A percentile compares a stretch with the other conserved stretches of the same genome.
Conservation (phyloP, 1,140 invertebrate genomes). For the Periplaneta americana region DNA sequence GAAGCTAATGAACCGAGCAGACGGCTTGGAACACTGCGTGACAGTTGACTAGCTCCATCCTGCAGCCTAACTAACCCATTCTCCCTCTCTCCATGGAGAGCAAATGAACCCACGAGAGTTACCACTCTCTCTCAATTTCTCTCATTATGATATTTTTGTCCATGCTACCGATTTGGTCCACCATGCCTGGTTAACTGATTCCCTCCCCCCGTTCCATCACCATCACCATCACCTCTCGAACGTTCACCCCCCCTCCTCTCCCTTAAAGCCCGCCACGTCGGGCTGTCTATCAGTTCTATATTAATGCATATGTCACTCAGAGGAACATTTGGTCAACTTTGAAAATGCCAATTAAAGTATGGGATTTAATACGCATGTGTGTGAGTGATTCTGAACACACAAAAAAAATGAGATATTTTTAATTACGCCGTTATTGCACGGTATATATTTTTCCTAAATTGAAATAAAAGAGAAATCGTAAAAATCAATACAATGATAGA, state of each 20-base stretch:
- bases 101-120: background rate
- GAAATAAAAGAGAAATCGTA: background rate
- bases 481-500: background rate
- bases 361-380: background rate
- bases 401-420: background rate
- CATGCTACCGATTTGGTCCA: background rate
- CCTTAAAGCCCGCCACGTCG: background rate
- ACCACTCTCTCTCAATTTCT: background rate
- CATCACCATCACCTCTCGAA: background rate
- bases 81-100: background rate
- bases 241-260: background rate
- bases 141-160: background rate
- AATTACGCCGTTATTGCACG: background rate
- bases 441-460: background rate
- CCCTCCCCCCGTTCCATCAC: background rate
- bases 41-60: background rate
- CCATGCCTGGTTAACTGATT: background rate
- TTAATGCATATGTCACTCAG: background rate
- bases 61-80: background rate
- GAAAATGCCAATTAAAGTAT: background rate
- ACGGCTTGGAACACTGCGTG: background rate
- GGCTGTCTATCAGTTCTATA: background rate
- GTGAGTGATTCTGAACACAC: background rate
- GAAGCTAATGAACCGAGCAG: background rate
- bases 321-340: background rate